Evolutionary conservation across 2,888 invertebrate genomes (phyloP), one percentile per base, ranked within the genome.

Genomic region (Bruchidius siliquastri): DNA sequence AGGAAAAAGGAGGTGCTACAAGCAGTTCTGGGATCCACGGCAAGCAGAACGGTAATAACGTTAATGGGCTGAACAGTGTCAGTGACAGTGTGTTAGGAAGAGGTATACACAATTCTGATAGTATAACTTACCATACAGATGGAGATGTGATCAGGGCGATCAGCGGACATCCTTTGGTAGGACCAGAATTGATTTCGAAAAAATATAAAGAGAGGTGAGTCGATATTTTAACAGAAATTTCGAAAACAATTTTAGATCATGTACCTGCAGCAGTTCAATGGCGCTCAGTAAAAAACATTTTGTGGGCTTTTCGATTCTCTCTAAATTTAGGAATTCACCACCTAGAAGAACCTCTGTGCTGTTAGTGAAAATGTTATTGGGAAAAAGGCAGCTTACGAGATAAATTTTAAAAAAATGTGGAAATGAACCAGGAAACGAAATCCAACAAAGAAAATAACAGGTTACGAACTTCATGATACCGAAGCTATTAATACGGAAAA

Each of bases 121-220:
- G 88, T 0, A 89, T 94, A 71, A 91, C 90, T 77, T 93, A 92
- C 80, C 91, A 93, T 86, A 90, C 91, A 13, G 93, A 93, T 79
- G 92, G 92, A 20, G 93, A 93, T 83, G 90, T 93, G 13, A 92
- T 93, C 80, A 88, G 94, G 18, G 92, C 94, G 66, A 93, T 94
- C 0, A 91, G 92, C 0, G 90, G 90, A n/a, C 92, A 92, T 83
- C 94, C 95, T 80, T 88, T 96, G 77, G 93, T 94, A 10, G 95
- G 93, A 0, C 95, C 96, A 0, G 97, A 97, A 85, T 87, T 97
- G 68, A 89, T 96, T 69, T 94, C 95, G 0, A 96, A 96, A 83
- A 96, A 96, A 85, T 96, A 94, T 83, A 96, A 96, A 86, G 96
- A 96, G 83, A 89, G 96, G 67, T 21, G 20, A 68, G 49, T 49